phyloP scores from a whole-genome alignment of 2,888 invertebrate genomes.

The Parnassius smintheus region DNA sequence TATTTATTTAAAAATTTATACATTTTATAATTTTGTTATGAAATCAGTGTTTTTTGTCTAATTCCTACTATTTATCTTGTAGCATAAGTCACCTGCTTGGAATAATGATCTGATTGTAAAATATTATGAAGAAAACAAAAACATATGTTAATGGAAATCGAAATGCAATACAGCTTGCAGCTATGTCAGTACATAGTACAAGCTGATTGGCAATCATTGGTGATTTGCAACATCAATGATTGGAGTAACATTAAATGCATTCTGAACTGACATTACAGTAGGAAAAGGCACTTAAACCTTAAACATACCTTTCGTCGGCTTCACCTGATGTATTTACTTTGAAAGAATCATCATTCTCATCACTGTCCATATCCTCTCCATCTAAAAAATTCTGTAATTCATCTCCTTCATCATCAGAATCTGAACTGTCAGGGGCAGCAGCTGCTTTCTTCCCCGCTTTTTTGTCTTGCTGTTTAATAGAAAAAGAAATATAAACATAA shows the following conservation, averaged over 20 bases:
- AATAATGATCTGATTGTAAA: no score
- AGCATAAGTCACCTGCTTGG: no score
- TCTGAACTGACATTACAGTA: no score
- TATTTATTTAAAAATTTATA: no score
- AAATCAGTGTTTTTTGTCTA: no score
- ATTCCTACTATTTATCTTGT: no score
- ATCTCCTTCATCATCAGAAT: constrained; percentile 65
- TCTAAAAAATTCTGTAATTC: constrained; percentile 68
- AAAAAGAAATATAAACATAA: constrained; percentile 2
- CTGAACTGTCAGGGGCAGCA: constrained; percentile 53
- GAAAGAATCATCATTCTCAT: constrained; percentile 76
- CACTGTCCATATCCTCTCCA: constrained; percentile 74
- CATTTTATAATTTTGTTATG: no score
- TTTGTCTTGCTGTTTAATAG: constrained; percentile 46
- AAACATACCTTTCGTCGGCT: constrained; percentile 49
- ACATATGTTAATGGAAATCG: no score
- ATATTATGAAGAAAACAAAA: no score
- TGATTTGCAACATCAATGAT: not conserved
- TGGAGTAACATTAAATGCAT: not conserved
- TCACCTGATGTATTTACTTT: constrained; percentile 63
- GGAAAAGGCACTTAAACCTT: not conserved
- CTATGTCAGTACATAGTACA: no score
- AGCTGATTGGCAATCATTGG: no score
- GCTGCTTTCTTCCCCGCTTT: constrained; percentile 47
- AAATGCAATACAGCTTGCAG: no score